Evolutionary conservation across 2,888 invertebrate genomes (phyloP), one percentile per base, ranked within the genome.

Genomic region (Synergus laeviventris): DNA sequence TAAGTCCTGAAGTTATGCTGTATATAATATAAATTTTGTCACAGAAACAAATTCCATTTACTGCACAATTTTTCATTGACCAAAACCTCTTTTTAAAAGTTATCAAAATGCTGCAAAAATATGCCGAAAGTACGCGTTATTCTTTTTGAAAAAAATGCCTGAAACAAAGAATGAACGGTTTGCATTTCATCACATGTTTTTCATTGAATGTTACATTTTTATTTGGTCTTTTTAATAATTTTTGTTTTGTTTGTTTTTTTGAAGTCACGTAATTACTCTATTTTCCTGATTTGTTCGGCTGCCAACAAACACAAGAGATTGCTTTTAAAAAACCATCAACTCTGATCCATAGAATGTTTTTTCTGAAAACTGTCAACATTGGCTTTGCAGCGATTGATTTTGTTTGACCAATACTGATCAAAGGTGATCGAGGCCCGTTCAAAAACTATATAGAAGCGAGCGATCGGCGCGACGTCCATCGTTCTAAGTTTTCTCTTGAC

Each of bases 321-420:
- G 38, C 38, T 39, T 62, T 12, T 11, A 62, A 62, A 39, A 39
- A 38, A 9, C 36, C 38, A 62, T 38, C 18, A 62, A 38, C 62
- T 39, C 38, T 39, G 21, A 7, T 64, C 62, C 11, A 64, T 12
- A 64, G 11, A 21, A 21, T 21, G 38, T 42, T 64, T 42, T 64
- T 21, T 18, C 7, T 64, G 42, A 64, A 64, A 31, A 70, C 16
- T 31, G 31, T 21, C 16, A 21, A 45, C 42, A 66, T 31, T 42
- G 21, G 42, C 54, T 21, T 70, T 36, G 36, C 49, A 70, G 18
- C 16, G 49, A 49, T 70, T 54, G 31, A 54, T 70, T 70, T 70
- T 70, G 70, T 70, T 70, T 85, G 81, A 81, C 79, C 81, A 79
- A 79, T 81, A 84, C 81, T 81, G 84, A 86, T 84, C 85, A 86